A percentile compares a stretch with the other conserved stretches of the same genome.
Evolutionary conservation across 2,888 invertebrate species (phyloP).

Genomic region (Hololepta plana): DNA sequence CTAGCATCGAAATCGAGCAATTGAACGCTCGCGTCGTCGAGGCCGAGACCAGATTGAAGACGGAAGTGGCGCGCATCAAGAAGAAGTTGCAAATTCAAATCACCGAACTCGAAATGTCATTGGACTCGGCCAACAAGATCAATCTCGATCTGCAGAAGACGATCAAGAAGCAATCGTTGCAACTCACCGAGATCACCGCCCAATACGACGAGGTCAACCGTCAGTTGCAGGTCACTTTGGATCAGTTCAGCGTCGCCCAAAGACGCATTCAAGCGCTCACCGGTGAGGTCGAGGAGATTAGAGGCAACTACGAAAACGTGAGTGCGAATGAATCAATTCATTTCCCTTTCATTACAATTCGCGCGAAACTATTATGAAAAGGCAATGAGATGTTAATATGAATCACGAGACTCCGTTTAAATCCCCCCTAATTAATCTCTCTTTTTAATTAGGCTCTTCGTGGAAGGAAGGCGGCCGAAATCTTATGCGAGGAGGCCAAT

Average conservation of each 20-base stretch:
- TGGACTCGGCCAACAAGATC: conserved; percentile 96
- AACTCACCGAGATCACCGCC: conserved; percentile 77
- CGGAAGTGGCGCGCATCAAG: conserved; percentile 92
- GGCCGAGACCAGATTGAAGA: conserved; percentile 89
- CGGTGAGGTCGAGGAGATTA: conserved; percentile 90
- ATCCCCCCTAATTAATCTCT: too few relatives aligned
- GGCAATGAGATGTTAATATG: too few relatives aligned
- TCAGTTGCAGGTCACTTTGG: conserved; percentile 86
- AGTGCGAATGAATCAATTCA: conserved; percentile 17
- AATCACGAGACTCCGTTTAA: too few relatives aligned
- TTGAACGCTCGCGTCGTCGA: conserved; percentile 88
- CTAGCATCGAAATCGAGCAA: conserved; percentile 95
- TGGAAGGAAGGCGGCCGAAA: conserved; percentile 78
- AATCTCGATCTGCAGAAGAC: conserved; percentile 95
- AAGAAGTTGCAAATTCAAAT: conserved; percentile 98
- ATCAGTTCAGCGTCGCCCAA: conserved; percentile 80
- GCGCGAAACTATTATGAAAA: too few relatives aligned
- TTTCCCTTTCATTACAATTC: too few relatives aligned
- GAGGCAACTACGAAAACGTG: conserved; percentile 73
- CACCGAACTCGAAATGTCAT: conserved; percentile 88
- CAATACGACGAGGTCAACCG: conserved; percentile 94
- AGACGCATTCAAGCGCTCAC: conserved; percentile 81
- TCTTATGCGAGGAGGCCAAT: conserved; percentile 76
- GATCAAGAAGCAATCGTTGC: conserved; percentile 92
- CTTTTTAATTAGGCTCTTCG: conserved; percentile 54